phyloP scores from a whole-genome alignment of 2,888 invertebrate species.

The Cephus sareptanus region DNA sequence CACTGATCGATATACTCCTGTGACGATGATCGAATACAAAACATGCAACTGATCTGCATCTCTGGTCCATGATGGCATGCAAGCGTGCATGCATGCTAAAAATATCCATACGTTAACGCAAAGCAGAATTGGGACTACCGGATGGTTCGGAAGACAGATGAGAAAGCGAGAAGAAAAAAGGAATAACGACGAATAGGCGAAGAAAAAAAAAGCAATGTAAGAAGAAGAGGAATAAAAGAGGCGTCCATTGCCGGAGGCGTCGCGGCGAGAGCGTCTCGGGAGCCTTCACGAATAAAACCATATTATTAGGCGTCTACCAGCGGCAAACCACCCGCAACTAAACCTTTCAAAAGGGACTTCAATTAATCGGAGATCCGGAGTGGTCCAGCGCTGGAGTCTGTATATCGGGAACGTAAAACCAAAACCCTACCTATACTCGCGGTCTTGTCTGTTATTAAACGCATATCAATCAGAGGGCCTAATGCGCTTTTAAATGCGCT shows the following conservation, averaged over 20 bases:
- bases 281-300: conserved; percentile 55
- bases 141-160: conserved; percentile 23
- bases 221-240: conserved; percentile 24
- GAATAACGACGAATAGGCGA: conserved; percentile 17
- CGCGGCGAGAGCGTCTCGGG: conserved; percentile 48
- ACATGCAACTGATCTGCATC: not conserved
- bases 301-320: conserved; percentile 54
- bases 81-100: not conserved
- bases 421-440: not conserved
- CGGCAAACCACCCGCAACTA: conserved; percentile 48
- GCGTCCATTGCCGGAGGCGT: conserved; percentile 46
- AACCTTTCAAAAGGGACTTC: conserved; percentile 34
- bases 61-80: not conserved
- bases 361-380: conserved; percentile 38
- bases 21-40: not conserved
- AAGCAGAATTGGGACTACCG: conserved; percentile 28
- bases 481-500: conserved; percentile 60
- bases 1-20: not conserved
- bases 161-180: conserved; percentile 22
- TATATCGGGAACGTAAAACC: not conserved
- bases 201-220: conserved; percentile 22
- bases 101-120: not conserved
- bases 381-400: not conserved
- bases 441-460: conserved; percentile 58
- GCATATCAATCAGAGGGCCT: conserved; percentile 59